Conservation (phyloP, 1,140 invertebrate genomes). For the Drosophila willistoni region DNA sequence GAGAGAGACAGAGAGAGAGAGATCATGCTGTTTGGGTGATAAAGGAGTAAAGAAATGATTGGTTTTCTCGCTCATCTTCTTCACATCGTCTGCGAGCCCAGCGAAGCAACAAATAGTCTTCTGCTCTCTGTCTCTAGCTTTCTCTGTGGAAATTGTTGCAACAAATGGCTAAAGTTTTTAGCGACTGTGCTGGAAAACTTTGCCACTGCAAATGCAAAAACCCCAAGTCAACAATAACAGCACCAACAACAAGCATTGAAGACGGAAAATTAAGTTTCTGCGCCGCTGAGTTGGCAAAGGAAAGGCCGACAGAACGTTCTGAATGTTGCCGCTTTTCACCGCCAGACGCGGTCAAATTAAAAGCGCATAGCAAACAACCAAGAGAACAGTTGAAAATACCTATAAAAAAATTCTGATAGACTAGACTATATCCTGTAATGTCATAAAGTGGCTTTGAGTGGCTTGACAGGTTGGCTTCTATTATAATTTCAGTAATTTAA, state of each 20-base stretch:
- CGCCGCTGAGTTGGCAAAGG: conserved; percentile 65
- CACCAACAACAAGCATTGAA: conserved; percentile 25
- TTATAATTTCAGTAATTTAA: too few species aligned
- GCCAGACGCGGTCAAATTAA: conserved; percentile 71
- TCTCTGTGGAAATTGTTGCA: conserved; percentile 46
- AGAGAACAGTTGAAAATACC: not conserved
- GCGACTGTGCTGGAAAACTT: conserved; percentile 61
- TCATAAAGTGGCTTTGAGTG: too few species aligned
- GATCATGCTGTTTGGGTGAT: conserved; percentile 17
- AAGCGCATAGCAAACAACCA: conserved; percentile 55
- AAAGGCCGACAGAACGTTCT: conserved; percentile 44
- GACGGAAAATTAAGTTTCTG: conserved; percentile 71
- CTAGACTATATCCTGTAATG: not conserved
- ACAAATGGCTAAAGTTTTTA: conserved; percentile 65
- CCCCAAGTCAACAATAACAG: conserved; percentile 53
- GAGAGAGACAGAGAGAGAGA: conserved; percentile 3
- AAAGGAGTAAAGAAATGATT: conserved; percentile 57
- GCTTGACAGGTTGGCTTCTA: too few species aligned
- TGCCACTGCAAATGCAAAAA: conserved; percentile 65
- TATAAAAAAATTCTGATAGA: not conserved
- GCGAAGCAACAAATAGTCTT: conserved; percentile 71
- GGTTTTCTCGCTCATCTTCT: conserved; percentile 52
- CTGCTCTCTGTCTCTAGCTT: not conserved
- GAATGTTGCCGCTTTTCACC: conserved; percentile 19
- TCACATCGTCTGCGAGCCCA: conserved; percentile 64